phyloP scores from a whole-genome alignment of 2,888 invertebrate genomes.

The Trachelus tabidus region DNA sequence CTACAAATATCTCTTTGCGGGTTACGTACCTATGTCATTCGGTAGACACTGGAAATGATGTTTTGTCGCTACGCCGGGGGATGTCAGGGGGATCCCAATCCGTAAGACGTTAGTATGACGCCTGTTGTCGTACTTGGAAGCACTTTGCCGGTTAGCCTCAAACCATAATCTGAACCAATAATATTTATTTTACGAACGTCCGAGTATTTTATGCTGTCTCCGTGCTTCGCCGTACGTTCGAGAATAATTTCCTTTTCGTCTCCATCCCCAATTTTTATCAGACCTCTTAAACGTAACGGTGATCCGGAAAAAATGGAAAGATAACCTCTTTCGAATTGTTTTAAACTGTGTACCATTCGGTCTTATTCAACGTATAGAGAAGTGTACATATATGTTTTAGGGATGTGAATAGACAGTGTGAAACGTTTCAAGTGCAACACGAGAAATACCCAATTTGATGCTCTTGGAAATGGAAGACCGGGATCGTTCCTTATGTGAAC shows the following conservation, averaged over 20 bases:
- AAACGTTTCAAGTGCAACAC: not conserved
- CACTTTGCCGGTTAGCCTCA: not conserved
- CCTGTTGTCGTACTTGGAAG: not conserved
- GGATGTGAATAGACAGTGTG: not conserved
- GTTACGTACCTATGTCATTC: not conserved
- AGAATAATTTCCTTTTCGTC: not conserved
- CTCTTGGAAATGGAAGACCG: not conserved
- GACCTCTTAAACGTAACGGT: too few species aligned
- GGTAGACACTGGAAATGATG: not conserved
- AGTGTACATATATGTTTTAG: not conserved
- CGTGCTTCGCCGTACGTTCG: not conserved
- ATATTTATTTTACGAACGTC: not conserved
- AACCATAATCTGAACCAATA: not conserved
- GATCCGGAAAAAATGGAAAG: too few species aligned
- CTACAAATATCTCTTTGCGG: not conserved
- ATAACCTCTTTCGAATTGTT: not conserved
- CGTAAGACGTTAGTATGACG: not conserved
- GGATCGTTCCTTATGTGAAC: not conserved
- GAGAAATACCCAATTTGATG: not conserved
- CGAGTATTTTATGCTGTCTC: not conserved
- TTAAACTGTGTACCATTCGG: not conserved
- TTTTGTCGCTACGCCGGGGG: not conserved
- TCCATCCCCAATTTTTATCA: not conserved
- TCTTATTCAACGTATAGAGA: too few species aligned
- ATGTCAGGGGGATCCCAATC: not conserved